These are phyloP conservation scores for Osmoderma eremita DNA, from an alignment of 2,888 invertebrate genomes.

Conservation along the genomic window DNA sequence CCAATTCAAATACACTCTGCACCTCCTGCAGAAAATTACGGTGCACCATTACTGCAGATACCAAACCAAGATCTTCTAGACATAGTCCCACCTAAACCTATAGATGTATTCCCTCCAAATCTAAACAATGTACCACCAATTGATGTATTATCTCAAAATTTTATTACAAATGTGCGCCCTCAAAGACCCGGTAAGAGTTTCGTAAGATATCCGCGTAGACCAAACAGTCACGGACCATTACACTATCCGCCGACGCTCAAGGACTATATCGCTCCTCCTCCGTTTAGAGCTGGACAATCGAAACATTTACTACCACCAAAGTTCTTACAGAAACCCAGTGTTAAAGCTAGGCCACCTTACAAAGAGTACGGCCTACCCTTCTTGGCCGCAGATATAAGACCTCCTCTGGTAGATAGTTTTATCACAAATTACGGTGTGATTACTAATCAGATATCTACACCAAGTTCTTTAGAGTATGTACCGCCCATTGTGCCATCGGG, in stretches of 20 bases:
- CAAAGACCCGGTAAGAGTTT: conserved; percentile 39
- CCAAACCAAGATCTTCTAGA: background rate
- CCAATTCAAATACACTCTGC: conserved; percentile 36
- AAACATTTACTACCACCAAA: conserved; percentile 38
- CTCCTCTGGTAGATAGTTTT: conserved; percentile 50
- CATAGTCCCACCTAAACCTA: conserved; percentile 31
- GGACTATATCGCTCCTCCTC: conserved; percentile 12
- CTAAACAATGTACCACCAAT: conserved; percentile 50
- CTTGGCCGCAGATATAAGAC: conserved; percentile 41
- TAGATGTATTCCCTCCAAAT: conserved; percentile 37
- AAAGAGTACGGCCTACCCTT: conserved; percentile 46
- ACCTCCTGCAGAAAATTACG: conserved; percentile 44
- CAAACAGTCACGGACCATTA: conserved; percentile 38
- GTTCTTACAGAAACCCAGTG: conserved; percentile 41
- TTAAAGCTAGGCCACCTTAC: conserved; percentile 41
- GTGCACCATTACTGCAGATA: conserved; percentile 29
- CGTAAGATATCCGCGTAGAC: conserved; percentile 44
- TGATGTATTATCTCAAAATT: background rate
- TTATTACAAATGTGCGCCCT: conserved; percentile 6
- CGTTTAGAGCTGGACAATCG: conserved; percentile 2
- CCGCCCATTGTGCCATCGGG: conserved; percentile 25
- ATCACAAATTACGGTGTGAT: conserved; percentile 41
- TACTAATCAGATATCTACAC: conserved; percentile 31
- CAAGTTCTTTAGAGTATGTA: conserved; percentile 23
- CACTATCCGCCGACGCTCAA: conserved; percentile 39